These are phyloP conservation scores for Chelidonichthys spinosus DNA, from an alignment of 2,797 vertebrate genomes.

Conservation along the genomic window DNA sequence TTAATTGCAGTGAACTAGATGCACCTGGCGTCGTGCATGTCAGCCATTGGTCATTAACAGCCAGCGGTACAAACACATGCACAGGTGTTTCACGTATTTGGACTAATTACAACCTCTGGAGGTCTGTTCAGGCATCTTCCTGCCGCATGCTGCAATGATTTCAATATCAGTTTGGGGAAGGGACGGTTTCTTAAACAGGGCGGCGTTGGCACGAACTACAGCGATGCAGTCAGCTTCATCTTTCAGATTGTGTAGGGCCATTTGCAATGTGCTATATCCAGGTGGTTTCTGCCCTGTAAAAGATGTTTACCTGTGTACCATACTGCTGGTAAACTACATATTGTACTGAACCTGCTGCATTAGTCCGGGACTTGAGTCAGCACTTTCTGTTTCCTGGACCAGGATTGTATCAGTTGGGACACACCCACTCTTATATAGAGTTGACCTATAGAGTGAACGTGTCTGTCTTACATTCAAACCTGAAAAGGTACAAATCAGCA, in stretches of 20 bases:
- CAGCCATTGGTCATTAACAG: not conserved
- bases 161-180: not conserved
- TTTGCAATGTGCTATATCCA: not conserved
- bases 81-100: constrained; percentile 23
- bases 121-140: not conserved
- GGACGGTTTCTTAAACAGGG: not conserved
- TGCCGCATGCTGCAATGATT: not conserved
- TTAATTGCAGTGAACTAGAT: constrained; percentile 6
- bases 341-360: not conserved
- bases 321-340: not conserved
- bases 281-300: not conserved
- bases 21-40: not conserved
- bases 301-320: not conserved
- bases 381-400: not conserved
- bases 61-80: not conserved
- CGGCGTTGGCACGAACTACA: not conserved
- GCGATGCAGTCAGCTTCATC: not conserved
- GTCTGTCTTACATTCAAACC: not conserved
- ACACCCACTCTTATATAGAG: not conserved
- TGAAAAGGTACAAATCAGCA: not conserved
- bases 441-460: not conserved
- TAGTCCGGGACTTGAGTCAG: not conserved
- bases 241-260: not conserved
- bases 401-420: not conserved
- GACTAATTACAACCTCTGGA: not conserved